These are phyloP conservation scores for Anthoscopus minutus DNA, from an alignment of 2,113 vertebrate genomes.

Conservation along the genomic window DNA sequence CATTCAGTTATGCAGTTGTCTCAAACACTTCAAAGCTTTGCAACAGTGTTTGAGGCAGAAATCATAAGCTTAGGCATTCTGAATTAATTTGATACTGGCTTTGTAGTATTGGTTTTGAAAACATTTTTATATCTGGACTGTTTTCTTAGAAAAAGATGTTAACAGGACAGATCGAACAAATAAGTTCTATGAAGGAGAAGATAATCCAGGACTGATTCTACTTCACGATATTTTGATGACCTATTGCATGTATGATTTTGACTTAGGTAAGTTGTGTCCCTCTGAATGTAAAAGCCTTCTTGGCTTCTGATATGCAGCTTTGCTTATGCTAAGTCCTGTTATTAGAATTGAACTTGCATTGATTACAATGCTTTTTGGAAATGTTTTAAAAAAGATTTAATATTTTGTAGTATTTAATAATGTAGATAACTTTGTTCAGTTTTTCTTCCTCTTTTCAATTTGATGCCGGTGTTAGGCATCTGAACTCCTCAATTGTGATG, in stretches of 20 bases:
- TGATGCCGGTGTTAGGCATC: not conserved
- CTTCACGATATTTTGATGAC: constrained; percentile 99
- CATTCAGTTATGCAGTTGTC: not conserved
- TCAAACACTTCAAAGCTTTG: constrained; percentile 48
- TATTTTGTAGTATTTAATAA: not conserved
- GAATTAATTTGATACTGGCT: constrained; percentile 22
- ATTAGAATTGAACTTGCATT: not conserved
- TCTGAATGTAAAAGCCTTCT: not conserved
- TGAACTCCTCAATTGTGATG: not conserved
- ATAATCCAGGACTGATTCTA: constrained; percentile 91
- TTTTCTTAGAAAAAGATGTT: constrained; percentile 90
- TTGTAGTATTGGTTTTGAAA: constrained; percentile 50
- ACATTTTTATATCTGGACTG: constrained; percentile 46
- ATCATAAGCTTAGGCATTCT: constrained; percentile 6
- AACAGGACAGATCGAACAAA: constrained; percentile 95
- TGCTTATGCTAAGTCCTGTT: not conserved
- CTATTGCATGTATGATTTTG: constrained; percentile 98
- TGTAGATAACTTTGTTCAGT: not conserved
- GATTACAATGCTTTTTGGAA: not conserved
- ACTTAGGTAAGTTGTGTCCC: constrained; percentile 83
- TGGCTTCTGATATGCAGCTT: not conserved
- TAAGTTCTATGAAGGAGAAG: constrained; percentile 91
- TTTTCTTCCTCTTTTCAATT: not conserved
- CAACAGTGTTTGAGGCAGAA: constrained; percentile 7
- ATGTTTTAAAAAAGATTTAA: not conserved